Evolutionary conservation across 2,888 invertebrate genomes (phyloP), one percentile per base, ranked within the genome.

Genomic region (Acholoe squamosa): DNA sequence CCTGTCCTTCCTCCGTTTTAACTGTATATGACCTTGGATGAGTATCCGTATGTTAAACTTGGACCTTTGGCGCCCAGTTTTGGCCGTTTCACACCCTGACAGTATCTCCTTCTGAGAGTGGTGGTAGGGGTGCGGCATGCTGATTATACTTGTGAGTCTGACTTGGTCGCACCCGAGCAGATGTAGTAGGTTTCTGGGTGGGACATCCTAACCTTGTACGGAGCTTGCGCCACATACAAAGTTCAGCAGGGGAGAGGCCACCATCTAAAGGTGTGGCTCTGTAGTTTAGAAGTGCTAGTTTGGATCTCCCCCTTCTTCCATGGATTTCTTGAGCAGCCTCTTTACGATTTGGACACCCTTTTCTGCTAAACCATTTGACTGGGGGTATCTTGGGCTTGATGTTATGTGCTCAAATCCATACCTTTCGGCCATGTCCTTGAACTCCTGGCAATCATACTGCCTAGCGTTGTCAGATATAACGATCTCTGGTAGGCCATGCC

Each of bases 301-400:
- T 91, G 7, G 91, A 90, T 52, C 92, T 90, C 28, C 84, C 34
- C 19, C 90, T 80, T 89, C 89, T 89, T 22, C 84, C 89, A 43
- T 90, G 91, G 0, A 91, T 71, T 56, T 93, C 28, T 31, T 90
- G 19, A 93, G 71, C 5, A 93, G 54, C 10, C 56, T 77, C 71
- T 93, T 93, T 0, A 91, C 84, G 0, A 88, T 92, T 89, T 92
- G 91, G 0, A 93, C 93, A 22, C 86, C 90, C 43, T 77, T 90
- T 61, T 93, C 93, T 12, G 92, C 93, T 10, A 93, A 88, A 10
- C 93, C 92, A 90, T 93, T 93, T 16, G 91, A 90, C 67, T 92
- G 90, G n/a, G 92, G 92, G 80, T 92, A 92, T 19, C 76, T 43
- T 0, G 92, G 92, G 28, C 91, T 91, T 16, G 91, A 92, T 25